These are phyloP conservation scores for Mesitornis unicolor DNA, from an alignment of 2,113 vertebrate genomes.

Conservation along the genomic window DNA sequence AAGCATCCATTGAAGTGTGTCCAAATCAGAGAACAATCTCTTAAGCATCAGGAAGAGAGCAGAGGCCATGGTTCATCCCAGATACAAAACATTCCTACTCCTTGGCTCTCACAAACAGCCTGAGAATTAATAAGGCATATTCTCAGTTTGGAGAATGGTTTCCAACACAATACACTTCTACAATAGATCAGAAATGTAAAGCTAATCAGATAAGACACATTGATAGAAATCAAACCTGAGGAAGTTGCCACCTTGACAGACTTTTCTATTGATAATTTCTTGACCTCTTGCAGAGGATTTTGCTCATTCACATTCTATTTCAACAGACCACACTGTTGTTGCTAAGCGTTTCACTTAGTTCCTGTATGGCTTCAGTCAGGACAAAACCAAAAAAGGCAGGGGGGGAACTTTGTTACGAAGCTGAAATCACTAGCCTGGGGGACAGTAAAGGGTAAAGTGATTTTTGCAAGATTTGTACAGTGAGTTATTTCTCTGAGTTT, in stretches of 20 bases:
- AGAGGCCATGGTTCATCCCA: neutral
- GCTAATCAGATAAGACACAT: neutral
- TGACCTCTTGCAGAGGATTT: neutral
- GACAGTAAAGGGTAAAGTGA: neutral
- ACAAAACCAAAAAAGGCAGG: neutral
- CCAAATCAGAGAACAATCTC: neutral
- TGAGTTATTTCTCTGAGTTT: neutral
- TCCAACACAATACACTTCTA: slow-evolving; percentile 1
- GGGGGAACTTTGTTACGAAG: neutral
- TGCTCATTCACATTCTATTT: neutral
- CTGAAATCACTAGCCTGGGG: neutral
- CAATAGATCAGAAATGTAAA: neutral
- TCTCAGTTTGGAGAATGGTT: neutral
- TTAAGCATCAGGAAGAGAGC: neutral
- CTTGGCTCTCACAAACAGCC: neutral
- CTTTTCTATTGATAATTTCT: neutral
- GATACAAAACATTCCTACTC: neutral
- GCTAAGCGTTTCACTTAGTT: neutral
- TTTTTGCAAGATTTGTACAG: neutral
- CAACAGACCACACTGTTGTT: neutral
- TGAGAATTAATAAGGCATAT: neutral
- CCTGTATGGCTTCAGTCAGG: neutral
- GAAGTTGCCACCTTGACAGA: neutral
- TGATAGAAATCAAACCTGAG: neutral
- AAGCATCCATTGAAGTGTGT: neutral